Conservation (phyloP, 2,113 vertebrate genomes). For the Petaurus breviceps region DNA sequence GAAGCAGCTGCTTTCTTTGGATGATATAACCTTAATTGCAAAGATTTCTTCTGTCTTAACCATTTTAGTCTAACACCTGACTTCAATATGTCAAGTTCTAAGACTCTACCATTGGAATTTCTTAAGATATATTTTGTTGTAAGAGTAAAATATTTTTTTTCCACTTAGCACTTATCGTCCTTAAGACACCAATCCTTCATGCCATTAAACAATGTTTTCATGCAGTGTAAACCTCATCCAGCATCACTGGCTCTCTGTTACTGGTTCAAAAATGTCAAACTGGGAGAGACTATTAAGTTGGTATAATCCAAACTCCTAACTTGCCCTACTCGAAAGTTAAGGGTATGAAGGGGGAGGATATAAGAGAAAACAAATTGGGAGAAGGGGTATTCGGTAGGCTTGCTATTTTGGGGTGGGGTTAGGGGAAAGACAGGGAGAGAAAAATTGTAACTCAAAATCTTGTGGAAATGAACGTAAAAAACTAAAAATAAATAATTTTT, state of each 20-base stretch:
- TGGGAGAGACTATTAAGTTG: too few species aligned
- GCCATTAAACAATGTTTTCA: neutral
- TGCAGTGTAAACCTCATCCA: neutral
- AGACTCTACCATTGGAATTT: neutral
- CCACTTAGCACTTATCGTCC: neutral
- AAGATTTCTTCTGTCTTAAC: neutral
- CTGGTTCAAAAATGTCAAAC: neutral
- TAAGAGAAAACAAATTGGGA: too few species aligned
- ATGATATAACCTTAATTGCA: neutral
- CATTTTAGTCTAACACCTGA: neutral
- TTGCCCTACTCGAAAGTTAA: too few species aligned
- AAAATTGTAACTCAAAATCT: too few species aligned
- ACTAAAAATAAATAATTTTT: too few species aligned
- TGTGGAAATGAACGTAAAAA: too few species aligned
- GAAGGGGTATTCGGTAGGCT: too few species aligned
- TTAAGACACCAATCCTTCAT: neutral
- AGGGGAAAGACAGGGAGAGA: too few species aligned
- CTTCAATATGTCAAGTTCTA: neutral
- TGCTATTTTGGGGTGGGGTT: too few species aligned
- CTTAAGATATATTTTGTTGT: neutral
- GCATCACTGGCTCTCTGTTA: neutral
- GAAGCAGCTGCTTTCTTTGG: neutral
- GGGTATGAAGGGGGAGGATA: too few species aligned
- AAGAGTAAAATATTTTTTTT: neutral
- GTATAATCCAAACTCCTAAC: too few species aligned